These are phyloP conservation scores for Nematolebias whitei DNA, from an alignment of 2,113 vertebrate species.

Conservation along the genomic window DNA sequence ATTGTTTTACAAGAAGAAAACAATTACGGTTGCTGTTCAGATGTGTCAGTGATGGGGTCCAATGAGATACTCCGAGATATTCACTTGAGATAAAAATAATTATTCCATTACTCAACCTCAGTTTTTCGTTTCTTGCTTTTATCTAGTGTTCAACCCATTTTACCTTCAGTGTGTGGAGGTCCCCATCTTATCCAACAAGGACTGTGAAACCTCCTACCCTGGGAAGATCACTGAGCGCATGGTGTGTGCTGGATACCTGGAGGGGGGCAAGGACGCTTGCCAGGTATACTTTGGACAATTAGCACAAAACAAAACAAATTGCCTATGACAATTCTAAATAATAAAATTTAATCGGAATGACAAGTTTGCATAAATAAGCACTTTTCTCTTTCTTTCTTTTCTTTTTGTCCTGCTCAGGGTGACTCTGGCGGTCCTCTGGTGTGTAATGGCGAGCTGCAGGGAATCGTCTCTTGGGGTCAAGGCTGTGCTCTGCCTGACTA, in stretches of 20 bases:
- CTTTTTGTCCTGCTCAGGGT: constrained; percentile 57
- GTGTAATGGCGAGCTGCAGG: constrained; percentile 78
- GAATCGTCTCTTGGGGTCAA: constrained; percentile 81
- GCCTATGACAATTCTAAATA: not conserved
- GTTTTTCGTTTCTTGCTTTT: constrained; percentile 4
- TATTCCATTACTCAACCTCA: not conserved
- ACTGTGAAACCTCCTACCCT: constrained; percentile 72
- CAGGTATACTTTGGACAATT: constrained; percentile 67
- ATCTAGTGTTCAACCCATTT: constrained; percentile 73
- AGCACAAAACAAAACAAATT: not conserved
- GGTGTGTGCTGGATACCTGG: constrained; percentile 79
- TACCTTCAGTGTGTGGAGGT: constrained; percentile 77
- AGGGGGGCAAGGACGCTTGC: constrained; percentile 83
- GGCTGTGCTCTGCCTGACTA: constrained; percentile 74
- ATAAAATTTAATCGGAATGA: not conserved
- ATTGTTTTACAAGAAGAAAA: too few species aligned
- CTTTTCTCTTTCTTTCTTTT: not conserved
- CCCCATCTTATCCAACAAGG: constrained; percentile 70
- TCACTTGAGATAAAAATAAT: not conserved
- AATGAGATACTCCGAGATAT: not conserved
- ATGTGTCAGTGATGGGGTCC: not conserved
- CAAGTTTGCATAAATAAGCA: not conserved
- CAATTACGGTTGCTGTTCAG: not conserved
- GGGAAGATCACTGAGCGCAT: constrained; percentile 76
- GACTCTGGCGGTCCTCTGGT: constrained; percentile 83